Evolutionary conservation across 2,888 invertebrate genomes (phyloP), one percentile per base, ranked within the genome.

Genomic region (Erannis defoliaria): DNA sequence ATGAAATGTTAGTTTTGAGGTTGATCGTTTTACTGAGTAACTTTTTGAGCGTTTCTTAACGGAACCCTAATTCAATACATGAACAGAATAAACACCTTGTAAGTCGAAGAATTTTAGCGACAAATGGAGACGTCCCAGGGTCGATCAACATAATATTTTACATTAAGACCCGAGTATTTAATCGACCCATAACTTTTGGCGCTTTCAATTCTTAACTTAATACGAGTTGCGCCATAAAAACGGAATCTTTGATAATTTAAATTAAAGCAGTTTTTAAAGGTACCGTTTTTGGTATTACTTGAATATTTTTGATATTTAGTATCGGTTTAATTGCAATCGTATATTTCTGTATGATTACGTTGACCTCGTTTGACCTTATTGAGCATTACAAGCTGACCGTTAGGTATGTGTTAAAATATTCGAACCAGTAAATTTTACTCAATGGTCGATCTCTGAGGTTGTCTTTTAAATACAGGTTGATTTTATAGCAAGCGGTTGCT

Each of bases 361-460:
- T 71, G 74, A 79, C 77, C 78, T 79, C 77, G 68, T 67, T 74
- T 76, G 73, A 80, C 76, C 76, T 76, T 76, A 76, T 78, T 76
- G 71, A 65, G 66, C 55, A 70, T 71, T 54, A 72, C 64, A 54
- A 64, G 37, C 31, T 50, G 54, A 68, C 73, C 67, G 72, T 73
- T 71, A 71, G 60, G 57, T 59, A 46, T 57, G 49, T 55, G 21
- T 40, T 51, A 46, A 53, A 37, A 55, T 55, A 50, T 59, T 59
- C 55, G 55, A 43, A 63, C 55, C 58, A 59, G 55, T 63, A 55
- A 55, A 55, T 59, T 58, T 55, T 33, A 51, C 35, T 58, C 55
- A 49, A 57, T 43, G 49, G 23, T 21, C 50, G 18, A 14, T 14
- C 55, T 31, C 29, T 12, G 59, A 21, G 16, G 45, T 10, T 21